phyloP scores from a whole-genome alignment of 2,888 invertebrate species.

The Leucophenga montana region DNA sequence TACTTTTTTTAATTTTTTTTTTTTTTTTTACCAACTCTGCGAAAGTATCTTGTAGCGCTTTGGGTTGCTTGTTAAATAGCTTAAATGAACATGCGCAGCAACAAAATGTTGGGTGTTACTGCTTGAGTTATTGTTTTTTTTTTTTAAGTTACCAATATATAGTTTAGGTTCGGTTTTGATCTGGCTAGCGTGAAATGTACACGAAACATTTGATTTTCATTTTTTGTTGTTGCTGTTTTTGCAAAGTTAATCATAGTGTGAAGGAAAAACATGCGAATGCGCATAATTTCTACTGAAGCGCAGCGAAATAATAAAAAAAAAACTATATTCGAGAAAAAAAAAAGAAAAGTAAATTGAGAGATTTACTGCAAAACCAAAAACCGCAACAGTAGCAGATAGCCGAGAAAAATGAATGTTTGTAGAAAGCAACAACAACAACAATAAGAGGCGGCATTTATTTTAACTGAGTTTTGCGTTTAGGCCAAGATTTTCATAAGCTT shows the following conservation, averaged over 20 bases:
- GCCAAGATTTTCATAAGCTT: constrained; percentile 40
- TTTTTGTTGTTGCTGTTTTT: background rate
- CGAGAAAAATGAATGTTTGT: constrained; percentile 26
- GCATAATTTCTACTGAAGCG: constrained; percentile 27
- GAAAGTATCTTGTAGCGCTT: no score
- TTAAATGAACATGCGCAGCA: constrained; percentile 11
- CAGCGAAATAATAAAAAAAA: constrained; percentile 38
- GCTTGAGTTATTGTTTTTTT: background rate
- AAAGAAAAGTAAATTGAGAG: constrained; percentile 41
- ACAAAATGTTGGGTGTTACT: constrained; percentile 23
- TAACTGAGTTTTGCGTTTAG: background rate
- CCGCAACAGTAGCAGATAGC: constrained; percentile 38
- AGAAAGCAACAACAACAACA: constrained; percentile 1
- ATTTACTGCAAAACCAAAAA: constrained; percentile 37
- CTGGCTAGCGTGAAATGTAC: constrained; percentile 33
- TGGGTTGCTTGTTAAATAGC: background rate
- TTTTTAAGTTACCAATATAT: constrained; percentile 2
- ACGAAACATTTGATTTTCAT: constrained; percentile 34
- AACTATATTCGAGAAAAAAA: constrained; percentile 35
- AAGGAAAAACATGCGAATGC: constrained; percentile 28
- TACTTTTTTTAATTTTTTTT: no score
- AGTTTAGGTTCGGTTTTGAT: constrained; percentile 1
- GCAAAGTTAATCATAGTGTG: constrained; percentile 23
- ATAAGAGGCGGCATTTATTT: background rate
- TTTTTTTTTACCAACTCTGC: no score